Evolutionary conservation across 2,888 invertebrate genomes (phyloP).

Genomic region (Conchocele bisecta): DNA sequence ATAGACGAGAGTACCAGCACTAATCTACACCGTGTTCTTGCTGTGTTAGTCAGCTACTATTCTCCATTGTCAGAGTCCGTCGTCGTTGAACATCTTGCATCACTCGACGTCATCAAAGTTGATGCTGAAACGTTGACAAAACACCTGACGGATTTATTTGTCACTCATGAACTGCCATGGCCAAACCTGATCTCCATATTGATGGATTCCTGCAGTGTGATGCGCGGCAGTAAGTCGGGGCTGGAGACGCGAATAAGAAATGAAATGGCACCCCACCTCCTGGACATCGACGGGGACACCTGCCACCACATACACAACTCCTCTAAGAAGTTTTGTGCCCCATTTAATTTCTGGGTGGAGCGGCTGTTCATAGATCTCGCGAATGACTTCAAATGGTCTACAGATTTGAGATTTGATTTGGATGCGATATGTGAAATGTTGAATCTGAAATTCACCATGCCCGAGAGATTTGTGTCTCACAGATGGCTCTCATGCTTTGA

Average conservation of each 20-base stretch:
- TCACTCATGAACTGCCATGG: constrained; percentile 55
- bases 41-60: constrained; percentile 38
- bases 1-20: constrained; percentile 55
- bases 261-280: constrained; percentile 57
- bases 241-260: constrained; percentile 50
- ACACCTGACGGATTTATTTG: constrained; percentile 33
- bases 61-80: constrained; percentile 19
- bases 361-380: constrained; percentile 38
- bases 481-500: too few species aligned
- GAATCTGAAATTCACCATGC: constrained; percentile 42
- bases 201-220: constrained; percentile 63
- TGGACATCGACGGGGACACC: too few species aligned
- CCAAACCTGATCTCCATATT: constrained; percentile 53
- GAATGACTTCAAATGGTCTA: constrained; percentile 55
- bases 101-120: constrained; percentile 35
- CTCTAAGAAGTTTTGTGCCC: constrained; percentile 55
- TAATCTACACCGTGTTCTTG: constrained; percentile 42
- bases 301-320: too few species aligned
- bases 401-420: constrained; percentile 40
- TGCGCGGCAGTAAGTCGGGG: constrained; percentile 59
- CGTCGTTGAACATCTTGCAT: constrained; percentile 40
- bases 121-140: constrained; percentile 33
- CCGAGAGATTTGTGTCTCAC: constrained; percentile 43
- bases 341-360: constrained; percentile 54
- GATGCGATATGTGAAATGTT: constrained; percentile 41